Evolutionary conservation across 2,888 invertebrate species (phyloP).

Genomic region (Hypselothyrea guttata): DNA sequence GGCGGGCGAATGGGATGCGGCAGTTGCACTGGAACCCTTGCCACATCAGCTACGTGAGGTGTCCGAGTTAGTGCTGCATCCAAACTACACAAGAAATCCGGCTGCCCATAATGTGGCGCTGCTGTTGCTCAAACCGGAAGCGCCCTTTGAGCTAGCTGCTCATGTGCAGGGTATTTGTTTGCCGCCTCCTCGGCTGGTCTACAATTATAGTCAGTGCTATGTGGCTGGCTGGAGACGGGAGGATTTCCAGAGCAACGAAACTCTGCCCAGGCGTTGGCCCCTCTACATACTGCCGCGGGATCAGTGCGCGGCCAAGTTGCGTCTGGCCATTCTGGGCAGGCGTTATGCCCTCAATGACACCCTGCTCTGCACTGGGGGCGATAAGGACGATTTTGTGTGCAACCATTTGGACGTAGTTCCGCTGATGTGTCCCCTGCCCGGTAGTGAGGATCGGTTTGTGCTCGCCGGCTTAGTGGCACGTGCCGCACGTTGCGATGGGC

Average conservation of each 20-base stretch:
- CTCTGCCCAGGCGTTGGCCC: conserved; percentile 46
- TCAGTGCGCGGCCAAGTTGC: conserved; percentile 53
- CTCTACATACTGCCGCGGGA: conserved; percentile 53
- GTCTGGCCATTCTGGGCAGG: conserved; percentile 49
- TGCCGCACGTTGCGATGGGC: conserved; percentile 46
- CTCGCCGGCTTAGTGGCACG: conserved; percentile 57
- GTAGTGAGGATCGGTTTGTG: conserved; percentile 41
- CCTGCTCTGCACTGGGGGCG: conserved; percentile 57
- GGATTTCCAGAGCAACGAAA: conserved; percentile 30
- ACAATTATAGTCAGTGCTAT: conserved; percentile 58
- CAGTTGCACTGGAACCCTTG: conserved; percentile 48
- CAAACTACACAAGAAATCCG: conserved; percentile 49
- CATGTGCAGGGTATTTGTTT: conserved; percentile 53
- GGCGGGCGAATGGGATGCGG: conserved; percentile 63
- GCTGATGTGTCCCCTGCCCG: conserved; percentile 52
- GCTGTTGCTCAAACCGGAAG: conserved; percentile 27
- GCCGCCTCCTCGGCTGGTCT: conserved; percentile 44
- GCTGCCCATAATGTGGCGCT: conserved; percentile 49
- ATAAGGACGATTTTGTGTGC: conserved; percentile 54
- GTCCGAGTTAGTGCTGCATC: conserved; percentile 46
- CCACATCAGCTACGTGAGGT: conserved; percentile 42
- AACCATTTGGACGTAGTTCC: conserved; percentile 45
- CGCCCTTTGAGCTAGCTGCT: conserved; percentile 36
- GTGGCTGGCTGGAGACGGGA: conserved; percentile 51
- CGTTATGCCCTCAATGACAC: conserved; percentile 47